Evolutionary conservation across 2,797 vertebrate species (phyloP), one percentile per base, ranked within the genome.

Genomic region (Hypotaenidia okinawae): DNA sequence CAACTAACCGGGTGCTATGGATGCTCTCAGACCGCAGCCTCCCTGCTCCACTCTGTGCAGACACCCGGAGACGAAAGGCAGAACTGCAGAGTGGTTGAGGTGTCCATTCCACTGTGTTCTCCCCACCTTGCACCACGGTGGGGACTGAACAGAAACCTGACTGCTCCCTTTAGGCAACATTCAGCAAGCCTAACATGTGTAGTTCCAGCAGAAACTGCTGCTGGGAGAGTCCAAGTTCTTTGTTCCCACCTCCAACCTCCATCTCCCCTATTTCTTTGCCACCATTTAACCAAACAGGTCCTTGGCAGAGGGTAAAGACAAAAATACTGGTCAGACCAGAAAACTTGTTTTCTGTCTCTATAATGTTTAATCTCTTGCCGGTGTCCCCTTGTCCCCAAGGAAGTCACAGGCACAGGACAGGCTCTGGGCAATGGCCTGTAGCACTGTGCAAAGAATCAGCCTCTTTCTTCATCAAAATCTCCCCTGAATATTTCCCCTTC

Each of bases 21-120:
- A 17, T 0, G 5, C 63, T 51, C 22, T n/a, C 33, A 1, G 2
- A 8, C 51, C 5, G 0, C 39, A 74, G 54, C 16, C 41, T 45
- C 17, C 52, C 62, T 1, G 1, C 62, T 61, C n/a, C 27, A 10
- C 11, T 13, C 66, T 28, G 35, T 58, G 3, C 59, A 76, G 54
- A 52, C 39, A 51, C 28, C 41, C 64, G 4, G 4, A n/a, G 27
- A 32, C 1, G 1, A 49, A 41, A 72, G 54, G 23, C 51, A 62
- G 76, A 55, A 43, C 27, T 8, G 0, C 10, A 2, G 39, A 27
- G 39, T 5, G 18, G 11, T 9, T 37, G 39, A 10, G 16, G 12
- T 52, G 39, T n/a, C 39, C 0, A 3, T 23, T 37, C 43, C n/a
- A 12, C 21, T 3, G 3, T 1, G 4, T 9, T 47, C 37, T 69